These are phyloP conservation scores for Microctonus brassicae DNA, from an alignment of 2,888 invertebrate species.

Conservation along the genomic window DNA sequence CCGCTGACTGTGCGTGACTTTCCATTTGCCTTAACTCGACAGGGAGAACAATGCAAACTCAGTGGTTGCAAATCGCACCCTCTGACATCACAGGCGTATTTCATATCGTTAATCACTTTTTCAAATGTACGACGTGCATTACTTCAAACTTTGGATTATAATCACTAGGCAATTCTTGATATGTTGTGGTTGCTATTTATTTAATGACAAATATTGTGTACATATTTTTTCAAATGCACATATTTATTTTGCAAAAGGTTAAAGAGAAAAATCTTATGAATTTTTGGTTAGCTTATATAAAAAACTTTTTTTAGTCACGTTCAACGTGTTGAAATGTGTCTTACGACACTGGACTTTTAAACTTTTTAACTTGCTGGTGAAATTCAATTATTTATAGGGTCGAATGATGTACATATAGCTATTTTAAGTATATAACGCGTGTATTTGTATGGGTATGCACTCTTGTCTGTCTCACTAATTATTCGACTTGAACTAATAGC, in stretches of 20 bases:
- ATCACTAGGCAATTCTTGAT: slow-evolving; percentile 19
- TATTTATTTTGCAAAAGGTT: neutral
- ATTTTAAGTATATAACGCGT: neutral
- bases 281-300: slow-evolving; percentile 9
- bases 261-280: slow-evolving; percentile 14
- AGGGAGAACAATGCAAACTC: slow-evolving; percentile 31
- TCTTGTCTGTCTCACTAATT: slow-evolving; percentile 43
- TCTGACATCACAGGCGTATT: slow-evolving; percentile 15
- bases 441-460: neutral
- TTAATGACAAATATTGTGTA: neutral
- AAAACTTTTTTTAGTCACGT: neutral
- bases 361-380: neutral
- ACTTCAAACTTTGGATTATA: slow-evolving; percentile 21
- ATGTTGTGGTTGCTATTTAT: neutral
- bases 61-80: slow-evolving; percentile 23
- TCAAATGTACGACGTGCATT: slow-evolving; percentile 13
- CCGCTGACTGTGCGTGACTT: slow-evolving; percentile 33
- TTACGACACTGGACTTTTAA: neutral
- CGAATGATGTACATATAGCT: neutral
- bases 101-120: slow-evolving; percentile 29
- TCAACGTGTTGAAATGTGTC: neutral
- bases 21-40: slow-evolving; percentile 26
- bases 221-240: neutral
- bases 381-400: slow-evolving; percentile 6
- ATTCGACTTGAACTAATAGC: slow-evolving; percentile 55